These are phyloP conservation scores for Bombus waltoni DNA, from an alignment of 1,140 invertebrate genomes.

Conservation along the genomic window DNA sequence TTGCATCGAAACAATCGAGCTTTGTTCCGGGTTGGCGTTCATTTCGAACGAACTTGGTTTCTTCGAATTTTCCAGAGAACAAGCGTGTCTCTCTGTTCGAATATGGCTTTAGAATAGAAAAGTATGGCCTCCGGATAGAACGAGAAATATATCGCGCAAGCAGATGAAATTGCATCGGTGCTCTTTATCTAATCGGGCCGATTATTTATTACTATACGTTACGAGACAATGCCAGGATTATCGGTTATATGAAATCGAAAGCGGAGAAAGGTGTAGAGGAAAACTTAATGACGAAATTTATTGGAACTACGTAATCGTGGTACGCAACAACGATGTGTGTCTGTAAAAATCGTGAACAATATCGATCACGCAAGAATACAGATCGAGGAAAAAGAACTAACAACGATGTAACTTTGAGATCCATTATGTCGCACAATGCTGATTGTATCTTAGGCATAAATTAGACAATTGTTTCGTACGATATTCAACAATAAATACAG, in stretches of 20 bases:
- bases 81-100: neutral
- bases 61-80: no score
- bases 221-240: conserved; percentile 10
- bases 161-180: neutral
- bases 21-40: neutral
- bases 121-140: neutral
- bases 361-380: neutral
- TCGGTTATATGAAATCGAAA: neutral
- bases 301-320: neutral
- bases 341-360: neutral
- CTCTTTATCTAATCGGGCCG: neutral
- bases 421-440: neutral
- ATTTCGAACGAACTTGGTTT: neutral
- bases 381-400: neutral
- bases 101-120: neutral
- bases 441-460: neutral
- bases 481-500: neutral
- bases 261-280: neutral
- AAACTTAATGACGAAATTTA: neutral
- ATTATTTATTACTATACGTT: neutral
- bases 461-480: neutral
- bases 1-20: neutral
- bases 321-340: neutral
- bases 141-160: neutral
- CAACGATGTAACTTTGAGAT: neutral